Evolutionary conservation across 2,888 invertebrate species (phyloP).

Genomic region (Ornithoptera alexandrae): DNA sequence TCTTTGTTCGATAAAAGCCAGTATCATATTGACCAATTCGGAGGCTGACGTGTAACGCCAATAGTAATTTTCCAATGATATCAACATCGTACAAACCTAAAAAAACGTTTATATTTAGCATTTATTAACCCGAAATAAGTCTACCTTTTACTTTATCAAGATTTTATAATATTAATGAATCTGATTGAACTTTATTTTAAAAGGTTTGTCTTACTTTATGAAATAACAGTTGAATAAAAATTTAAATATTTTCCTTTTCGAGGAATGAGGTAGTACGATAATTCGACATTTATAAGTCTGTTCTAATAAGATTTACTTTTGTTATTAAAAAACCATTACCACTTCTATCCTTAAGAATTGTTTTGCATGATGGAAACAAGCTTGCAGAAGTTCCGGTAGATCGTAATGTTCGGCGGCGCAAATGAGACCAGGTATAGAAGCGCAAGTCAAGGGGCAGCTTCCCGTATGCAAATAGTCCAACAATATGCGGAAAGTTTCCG

Average conservation of each 20-base stretch:
- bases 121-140: no score
- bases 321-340: conserved; percentile 63
- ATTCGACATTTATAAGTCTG: no score
- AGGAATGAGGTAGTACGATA: not conserved
- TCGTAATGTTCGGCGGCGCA: conserved; percentile 97
- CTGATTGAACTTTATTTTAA: not conserved
- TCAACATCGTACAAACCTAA: conserved; percentile 93
- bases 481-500: conserved; percentile 94
- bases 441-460: conserved; percentile 94
- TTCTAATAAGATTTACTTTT: no score
- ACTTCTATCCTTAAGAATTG: conserved; percentile 95
- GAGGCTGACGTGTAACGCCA: conserved; percentile 97
- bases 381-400: conserved; percentile 93
- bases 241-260: not conserved
- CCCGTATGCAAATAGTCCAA: conserved; percentile 96
- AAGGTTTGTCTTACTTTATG: not conserved
- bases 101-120: not conserved
- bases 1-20: conserved; percentile 93
- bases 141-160: no score
- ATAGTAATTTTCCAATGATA: conserved; percentile 95
- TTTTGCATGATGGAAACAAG: conserved; percentile 97
- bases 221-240: not conserved
- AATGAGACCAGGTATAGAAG: conserved; percentile 94
- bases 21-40: conserved; percentile 95
- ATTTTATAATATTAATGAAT: not conserved